These are phyloP conservation scores for Chloebia gouldiae DNA, from an alignment of 2,113 vertebrate species.

Conservation along the genomic window DNA sequence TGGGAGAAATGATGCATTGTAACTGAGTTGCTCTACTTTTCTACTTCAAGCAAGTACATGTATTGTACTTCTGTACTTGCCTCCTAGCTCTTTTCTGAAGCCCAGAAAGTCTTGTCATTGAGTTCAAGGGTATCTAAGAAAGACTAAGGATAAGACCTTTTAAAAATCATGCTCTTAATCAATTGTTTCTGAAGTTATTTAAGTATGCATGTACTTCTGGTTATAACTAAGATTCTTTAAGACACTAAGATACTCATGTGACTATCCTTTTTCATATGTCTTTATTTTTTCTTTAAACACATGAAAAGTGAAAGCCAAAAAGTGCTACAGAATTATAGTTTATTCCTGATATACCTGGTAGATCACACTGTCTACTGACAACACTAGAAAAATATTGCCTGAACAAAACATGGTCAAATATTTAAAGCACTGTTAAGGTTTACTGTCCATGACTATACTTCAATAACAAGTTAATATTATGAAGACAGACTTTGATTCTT, in stretches of 20 bases:
- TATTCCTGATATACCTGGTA: not conserved
- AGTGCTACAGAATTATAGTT: not conserved
- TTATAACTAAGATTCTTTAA: not conserved
- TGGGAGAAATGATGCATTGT: not conserved
- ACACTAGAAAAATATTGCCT: not conserved
- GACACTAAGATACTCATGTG: not conserved
- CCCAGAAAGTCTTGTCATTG: not conserved
- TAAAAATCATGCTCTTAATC: not conserved
- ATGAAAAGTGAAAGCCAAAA: not conserved
- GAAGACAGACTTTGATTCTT: not conserved
- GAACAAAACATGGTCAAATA: not conserved
- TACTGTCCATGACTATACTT: accelerated
- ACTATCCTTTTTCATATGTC: accelerated
- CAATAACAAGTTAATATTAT: not conserved
- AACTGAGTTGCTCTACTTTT: not conserved
- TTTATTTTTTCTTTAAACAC: not conserved
- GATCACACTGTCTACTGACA: not conserved
- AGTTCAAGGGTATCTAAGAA: not conserved
- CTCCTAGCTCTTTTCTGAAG: not conserved
- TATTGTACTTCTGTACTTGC: not conserved
- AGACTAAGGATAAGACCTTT: not conserved
- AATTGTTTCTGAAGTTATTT: not conserved
- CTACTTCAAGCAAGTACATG: not conserved
- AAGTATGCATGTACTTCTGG: accelerated
- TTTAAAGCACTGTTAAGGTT: not conserved